These are phyloP conservation scores for Parazoanthus atlanticus DNA, from an alignment of 92 coral and sea anemone genomes.

Conservation along the genomic window DNA sequence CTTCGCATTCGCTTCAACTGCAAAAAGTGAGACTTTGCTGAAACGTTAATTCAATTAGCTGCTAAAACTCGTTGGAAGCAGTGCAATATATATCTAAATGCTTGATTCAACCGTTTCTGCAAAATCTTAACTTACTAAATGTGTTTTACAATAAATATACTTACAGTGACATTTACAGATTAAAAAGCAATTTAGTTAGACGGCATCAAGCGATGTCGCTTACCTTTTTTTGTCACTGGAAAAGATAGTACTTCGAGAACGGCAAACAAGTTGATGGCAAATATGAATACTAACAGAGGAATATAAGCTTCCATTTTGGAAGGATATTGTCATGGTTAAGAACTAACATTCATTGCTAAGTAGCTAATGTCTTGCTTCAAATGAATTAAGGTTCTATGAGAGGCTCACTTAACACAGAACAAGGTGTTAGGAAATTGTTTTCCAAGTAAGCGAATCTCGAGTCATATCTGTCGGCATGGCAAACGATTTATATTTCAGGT, in stretches of 20 bases:
- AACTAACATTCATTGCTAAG: background rate
- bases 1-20: too few species aligned
- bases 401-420: too few species aligned
- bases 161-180: background rate
- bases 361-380: too few species aligned
- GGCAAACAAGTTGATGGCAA: background rate
- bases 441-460: background rate
- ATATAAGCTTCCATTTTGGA: background rate
- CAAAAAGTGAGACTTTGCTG: too few species aligned
- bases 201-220: background rate
- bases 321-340: background rate
- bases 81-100: background rate
- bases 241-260: background rate
- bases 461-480: background rate
- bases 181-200: background rate
- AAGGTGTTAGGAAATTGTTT: background rate
- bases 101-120: background rate
- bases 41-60: too few species aligned
- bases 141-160: too few species aligned
- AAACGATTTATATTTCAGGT: constrained; percentile 9
- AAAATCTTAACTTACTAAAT: background rate
- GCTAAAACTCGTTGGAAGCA: background rate
- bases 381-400: too few species aligned
- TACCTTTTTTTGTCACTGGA: background rate
- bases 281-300: background rate